These are phyloP conservation scores for Sardinella longiceps DNA, from an alignment of 2,797 vertebrate genomes.

Conservation along the genomic window DNA sequence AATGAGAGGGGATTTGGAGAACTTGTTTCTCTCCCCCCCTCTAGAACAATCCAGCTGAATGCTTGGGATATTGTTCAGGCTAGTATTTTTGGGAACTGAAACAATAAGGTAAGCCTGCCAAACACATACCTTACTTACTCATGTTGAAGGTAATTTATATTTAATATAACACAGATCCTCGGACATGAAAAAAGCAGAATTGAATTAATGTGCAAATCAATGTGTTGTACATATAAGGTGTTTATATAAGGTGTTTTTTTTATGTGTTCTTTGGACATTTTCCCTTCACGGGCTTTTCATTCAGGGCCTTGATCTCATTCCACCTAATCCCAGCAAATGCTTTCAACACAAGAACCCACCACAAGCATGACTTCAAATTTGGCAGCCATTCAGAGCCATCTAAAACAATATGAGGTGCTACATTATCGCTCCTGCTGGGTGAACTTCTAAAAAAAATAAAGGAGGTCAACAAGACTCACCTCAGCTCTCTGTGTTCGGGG, in stretches of 20 bases:
- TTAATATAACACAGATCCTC: constrained; percentile 61
- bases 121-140: constrained; percentile 52
- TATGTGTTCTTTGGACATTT: constrained; percentile 61
- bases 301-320: constrained; percentile 63
- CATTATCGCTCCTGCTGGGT: constrained; percentile 40
- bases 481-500: constrained; percentile 92
- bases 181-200: constrained; percentile 53
- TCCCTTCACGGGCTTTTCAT: constrained; percentile 48
- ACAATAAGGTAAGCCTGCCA: constrained; percentile 67
- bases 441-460: constrained; percentile 39
- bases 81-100: constrained; percentile 57
- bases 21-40: constrained; percentile 55
- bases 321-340: constrained; percentile 62
- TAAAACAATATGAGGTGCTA: constrained; percentile 56
- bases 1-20: constrained; percentile 57
- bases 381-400: constrained; percentile 46
- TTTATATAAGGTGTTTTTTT: constrained; percentile 39
- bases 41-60: constrained; percentile 54
- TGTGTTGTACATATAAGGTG: constrained; percentile 52
- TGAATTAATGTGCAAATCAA: constrained; percentile 62
- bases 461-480: constrained; percentile 74
- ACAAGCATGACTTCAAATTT: constrained; percentile 57
- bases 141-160: constrained; percentile 63
- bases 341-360: constrained; percentile 55
- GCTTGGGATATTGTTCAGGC: constrained; percentile 58